phyloP scores from a whole-genome alignment of 2,888 invertebrate genomes.

The Merodon equestris region DNA sequence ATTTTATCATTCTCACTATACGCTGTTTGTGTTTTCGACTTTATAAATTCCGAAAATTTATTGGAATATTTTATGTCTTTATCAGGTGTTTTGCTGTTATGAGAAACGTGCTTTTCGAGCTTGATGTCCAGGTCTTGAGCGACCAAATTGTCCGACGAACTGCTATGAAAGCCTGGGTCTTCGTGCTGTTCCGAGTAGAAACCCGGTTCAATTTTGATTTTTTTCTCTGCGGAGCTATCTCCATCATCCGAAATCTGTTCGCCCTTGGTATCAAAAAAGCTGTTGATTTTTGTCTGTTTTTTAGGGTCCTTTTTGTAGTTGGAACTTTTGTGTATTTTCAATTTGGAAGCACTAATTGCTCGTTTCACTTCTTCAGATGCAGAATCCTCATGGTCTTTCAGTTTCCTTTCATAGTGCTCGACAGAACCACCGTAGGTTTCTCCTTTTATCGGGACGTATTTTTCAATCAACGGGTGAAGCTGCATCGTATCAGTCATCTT shows the following conservation, averaged over 20 bases:
- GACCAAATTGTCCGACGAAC: too few species aligned
- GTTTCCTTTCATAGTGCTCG: conserved; percentile 79
- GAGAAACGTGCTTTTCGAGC: background rate
- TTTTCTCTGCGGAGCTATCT: conserved; percentile 3
- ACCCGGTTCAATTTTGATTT: conserved; percentile 39
- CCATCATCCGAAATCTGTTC: conserved; percentile 18
- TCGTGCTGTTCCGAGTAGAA: conserved; percentile 8
- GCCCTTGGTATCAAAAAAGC: conserved; percentile 70
- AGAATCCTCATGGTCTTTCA: conserved; percentile 73
- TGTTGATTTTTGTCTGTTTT: conserved; percentile 74
- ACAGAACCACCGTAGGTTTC: conserved; percentile 80
- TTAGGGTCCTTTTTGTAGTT: conserved; percentile 74
- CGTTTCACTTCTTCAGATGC: conserved; percentile 47
- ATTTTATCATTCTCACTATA: background rate
- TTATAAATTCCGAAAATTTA: conserved; percentile 48
- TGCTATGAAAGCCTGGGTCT: too few species aligned
- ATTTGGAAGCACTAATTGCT: conserved; percentile 47
- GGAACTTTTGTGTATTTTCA: conserved; percentile 68
- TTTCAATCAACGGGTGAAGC: conserved; percentile 81
- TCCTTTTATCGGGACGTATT: conserved; percentile 81
- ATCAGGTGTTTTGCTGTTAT: conserved; percentile 8
- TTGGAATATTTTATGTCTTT: conserved; percentile 1
- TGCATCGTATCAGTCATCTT: conserved; percentile 1
- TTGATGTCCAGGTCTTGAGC: background rate
- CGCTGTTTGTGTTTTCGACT: background rate